Percentiles rank a stretch among this genome's conserved stretches.
These are phyloP conservation scores for Pomacea maculata DNA, from an alignment of 1,140 invertebrate species.

Conservation along the genomic window DNA sequence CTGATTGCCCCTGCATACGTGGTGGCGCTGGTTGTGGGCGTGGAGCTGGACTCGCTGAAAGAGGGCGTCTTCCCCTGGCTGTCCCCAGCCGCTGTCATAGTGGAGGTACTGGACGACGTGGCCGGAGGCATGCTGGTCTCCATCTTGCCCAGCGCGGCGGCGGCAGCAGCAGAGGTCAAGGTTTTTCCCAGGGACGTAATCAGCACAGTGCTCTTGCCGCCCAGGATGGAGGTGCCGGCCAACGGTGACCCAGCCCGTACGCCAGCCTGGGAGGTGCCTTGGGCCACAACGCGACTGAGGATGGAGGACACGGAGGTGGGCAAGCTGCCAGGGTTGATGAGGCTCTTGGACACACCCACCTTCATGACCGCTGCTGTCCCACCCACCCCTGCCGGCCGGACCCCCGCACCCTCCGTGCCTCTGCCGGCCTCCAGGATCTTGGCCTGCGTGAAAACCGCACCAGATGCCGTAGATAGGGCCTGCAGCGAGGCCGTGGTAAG, in stretches of 20 bases:
- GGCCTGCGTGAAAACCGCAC: neutral
- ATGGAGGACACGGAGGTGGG: constrained; percentile 7
- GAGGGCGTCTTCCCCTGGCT: constrained; percentile 49
- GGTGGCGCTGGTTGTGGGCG: neutral
- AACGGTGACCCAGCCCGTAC: neutral
- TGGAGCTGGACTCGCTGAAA: constrained; percentile 40
- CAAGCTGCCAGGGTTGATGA: constrained; percentile 14
- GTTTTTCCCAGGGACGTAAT: constrained; percentile 12
- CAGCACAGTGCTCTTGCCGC: constrained; percentile 2
- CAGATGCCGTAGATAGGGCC: neutral
- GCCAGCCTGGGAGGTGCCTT: constrained; percentile 4
- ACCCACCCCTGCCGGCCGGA: neutral
- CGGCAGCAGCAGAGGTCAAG: neutral
- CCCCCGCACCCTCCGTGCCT: neutral
- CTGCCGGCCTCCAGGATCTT: neutral
- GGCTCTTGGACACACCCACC: constrained; percentile 19
- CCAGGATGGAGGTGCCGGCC: constrained; percentile 4
- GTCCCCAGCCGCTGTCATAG: constrained; percentile 26
- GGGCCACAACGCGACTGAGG: constrained; percentile 6
- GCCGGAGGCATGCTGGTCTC: neutral
- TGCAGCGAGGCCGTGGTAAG: constrained; percentile 43
- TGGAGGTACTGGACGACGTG: neutral
- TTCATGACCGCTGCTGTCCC: neutral
- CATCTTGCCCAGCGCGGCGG: constrained; percentile 11
- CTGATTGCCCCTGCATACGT: neutral